Conservation (phyloP, 2,797 vertebrate genomes). For the Hybognathus amarus region DNA sequence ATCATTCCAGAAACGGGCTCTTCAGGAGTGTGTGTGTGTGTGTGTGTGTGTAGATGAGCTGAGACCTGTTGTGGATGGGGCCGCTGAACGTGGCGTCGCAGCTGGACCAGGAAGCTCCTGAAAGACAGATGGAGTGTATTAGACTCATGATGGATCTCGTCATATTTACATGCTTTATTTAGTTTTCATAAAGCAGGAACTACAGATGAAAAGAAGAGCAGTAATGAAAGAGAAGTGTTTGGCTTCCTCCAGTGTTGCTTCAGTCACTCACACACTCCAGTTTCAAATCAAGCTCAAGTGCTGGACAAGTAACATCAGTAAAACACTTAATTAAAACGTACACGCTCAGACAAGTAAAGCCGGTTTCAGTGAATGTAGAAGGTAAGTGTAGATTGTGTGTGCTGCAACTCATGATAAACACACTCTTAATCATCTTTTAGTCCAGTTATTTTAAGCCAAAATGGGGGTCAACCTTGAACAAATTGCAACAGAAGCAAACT, state of each 20-base stretch:
- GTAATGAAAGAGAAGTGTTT: neutral
- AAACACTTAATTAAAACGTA: neutral
- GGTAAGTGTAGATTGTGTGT: neutral
- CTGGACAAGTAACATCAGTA: neutral
- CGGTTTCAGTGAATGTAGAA: neutral
- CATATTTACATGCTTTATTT: neutral
- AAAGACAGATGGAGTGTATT: neutral
- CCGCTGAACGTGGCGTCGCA: constrained; percentile 83
- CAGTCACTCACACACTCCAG: neutral
- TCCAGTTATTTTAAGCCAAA: no score
- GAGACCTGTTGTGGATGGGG: constrained; percentile 82
- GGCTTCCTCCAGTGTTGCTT: neutral
- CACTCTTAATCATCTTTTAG: no score
- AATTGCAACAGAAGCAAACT: no score
- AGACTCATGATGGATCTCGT: neutral
- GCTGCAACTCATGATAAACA: neutral
- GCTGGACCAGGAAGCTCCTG: constrained; percentile 80
- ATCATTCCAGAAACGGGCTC: neutral
- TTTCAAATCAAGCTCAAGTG: neutral
- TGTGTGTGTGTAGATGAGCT: no score
- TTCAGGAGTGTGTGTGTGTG: no score
- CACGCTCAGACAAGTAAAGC: no score
- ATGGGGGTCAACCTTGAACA: no score
- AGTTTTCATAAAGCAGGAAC: neutral
- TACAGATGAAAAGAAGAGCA: neutral